phyloP scores from a whole-genome alignment of 2,888 invertebrate genomes.

The Eudemis profundana region DNA sequence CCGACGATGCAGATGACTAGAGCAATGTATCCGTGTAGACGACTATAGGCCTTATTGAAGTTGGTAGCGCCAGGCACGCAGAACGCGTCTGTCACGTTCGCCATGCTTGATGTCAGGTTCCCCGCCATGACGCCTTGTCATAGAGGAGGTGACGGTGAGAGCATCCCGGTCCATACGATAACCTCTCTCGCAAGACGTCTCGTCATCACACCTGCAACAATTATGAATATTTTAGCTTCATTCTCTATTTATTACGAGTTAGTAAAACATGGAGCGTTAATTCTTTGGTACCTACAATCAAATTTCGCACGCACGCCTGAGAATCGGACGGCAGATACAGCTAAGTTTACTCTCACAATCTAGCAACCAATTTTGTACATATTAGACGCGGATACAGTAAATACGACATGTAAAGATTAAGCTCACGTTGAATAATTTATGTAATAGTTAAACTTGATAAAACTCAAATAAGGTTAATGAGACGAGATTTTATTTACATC shows the following conservation, averaged over 20 bases:
- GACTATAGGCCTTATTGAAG: slow-evolving; percentile 88
- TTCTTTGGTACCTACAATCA: too few relatives aligned
- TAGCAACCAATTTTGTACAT: too few relatives aligned
- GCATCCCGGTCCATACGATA: slow-evolving; percentile 26
- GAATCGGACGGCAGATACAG: too few relatives aligned
- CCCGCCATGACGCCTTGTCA: slow-evolving; percentile 48
- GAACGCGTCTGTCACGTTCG: slow-evolving; percentile 76
- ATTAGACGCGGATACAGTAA: background rate
- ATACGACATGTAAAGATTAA: background rate
- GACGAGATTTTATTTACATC: slow-evolving; percentile 13
- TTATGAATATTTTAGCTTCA: background rate
- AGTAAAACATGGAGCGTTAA: too few relatives aligned
- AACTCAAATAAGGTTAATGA: slow-evolving; percentile 14
- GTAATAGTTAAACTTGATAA: background rate
- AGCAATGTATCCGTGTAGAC: slow-evolving; percentile 93
- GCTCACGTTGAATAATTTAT: background rate
- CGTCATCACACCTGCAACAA: slow-evolving; percentile 38
- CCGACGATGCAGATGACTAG: slow-evolving; percentile 95
- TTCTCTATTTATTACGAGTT: too few relatives aligned
- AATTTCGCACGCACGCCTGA: too few relatives aligned
- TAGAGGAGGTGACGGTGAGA: slow-evolving; percentile 41
- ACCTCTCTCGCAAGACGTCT: slow-evolving; percentile 5
- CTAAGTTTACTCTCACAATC: too few relatives aligned
- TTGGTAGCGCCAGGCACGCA: slow-evolving; percentile 85
- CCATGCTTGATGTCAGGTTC: slow-evolving; percentile 59